These are phyloP conservation scores for Mionectes macconnelli DNA, from an alignment of 2,113 vertebrate genomes.

Conservation along the genomic window DNA sequence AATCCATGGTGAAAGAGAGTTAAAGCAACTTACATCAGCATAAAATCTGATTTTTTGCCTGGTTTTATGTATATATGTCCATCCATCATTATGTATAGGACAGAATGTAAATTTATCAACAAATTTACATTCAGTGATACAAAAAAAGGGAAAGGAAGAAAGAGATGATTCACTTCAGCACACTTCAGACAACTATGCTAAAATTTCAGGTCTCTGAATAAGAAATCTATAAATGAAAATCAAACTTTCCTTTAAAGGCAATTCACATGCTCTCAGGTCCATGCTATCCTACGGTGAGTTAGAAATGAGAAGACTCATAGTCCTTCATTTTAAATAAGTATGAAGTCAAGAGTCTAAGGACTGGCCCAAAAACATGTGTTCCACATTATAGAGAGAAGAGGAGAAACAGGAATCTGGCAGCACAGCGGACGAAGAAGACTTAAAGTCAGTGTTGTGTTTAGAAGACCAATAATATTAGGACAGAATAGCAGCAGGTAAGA, in stretches of 20 bases:
- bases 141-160: neutral
- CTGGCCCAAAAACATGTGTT: neutral
- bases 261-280: neutral
- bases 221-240: neutral
- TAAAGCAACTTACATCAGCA: neutral
- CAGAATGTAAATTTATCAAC: neutral
- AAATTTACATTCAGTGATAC: neutral
- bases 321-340: neutral
- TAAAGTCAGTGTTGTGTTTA: neutral
- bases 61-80: neutral
- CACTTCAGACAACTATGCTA: neutral
- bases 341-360: neutral
- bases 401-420: neutral
- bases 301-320: neutral
- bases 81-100: neutral
- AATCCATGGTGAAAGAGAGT: neutral
- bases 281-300: rapidly evolving
- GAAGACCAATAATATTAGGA: neutral
- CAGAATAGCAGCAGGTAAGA: neutral
- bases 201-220: neutral
- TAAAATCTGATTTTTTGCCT: neutral
- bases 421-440: neutral
- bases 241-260: neutral
- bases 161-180: neutral
- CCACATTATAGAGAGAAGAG: neutral